Percentiles rank a stretch among this genome's conserved stretches.
Conservation (phyloP, 2,888 invertebrate species). For the Serrognathus titanus region DNA sequence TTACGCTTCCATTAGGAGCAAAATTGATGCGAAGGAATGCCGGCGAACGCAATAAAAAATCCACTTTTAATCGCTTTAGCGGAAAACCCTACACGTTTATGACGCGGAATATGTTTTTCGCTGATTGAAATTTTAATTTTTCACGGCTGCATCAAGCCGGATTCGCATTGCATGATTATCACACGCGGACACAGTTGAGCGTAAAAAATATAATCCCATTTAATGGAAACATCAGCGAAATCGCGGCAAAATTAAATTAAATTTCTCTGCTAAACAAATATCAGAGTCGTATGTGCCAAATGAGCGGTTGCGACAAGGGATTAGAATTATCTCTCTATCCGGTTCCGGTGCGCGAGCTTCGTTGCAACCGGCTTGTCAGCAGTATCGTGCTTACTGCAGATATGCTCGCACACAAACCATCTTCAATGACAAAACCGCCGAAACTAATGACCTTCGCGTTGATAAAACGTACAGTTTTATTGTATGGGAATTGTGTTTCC, state of each 20-base stretch:
- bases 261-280: constrained; percentile 1
- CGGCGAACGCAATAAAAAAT: too few species aligned
- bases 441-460: neutral
- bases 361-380: neutral
- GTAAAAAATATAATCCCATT: neutral
- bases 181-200: neutral
- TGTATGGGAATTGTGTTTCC: neutral
- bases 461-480: neutral
- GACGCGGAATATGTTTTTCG: too few species aligned
- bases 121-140: too few species aligned
- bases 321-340: constrained; percentile 8
- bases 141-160: too few species aligned
- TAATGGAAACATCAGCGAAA: constrained; percentile 2
- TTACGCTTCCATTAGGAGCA: constrained; percentile 15
- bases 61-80: too few species aligned
- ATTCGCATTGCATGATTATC: too few species aligned
- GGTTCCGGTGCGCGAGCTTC: constrained; percentile 3
- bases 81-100: too few species aligned
- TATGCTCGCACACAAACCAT: neutral
- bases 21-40: constrained; percentile 17
- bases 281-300: constrained; percentile 5
- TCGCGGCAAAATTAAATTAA: constrained; percentile 1
- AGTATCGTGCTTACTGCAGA: constrained; percentile 1
- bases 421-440: neutral
- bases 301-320: constrained; percentile 7